These are phyloP conservation scores for Todus mexicanus DNA, from an alignment of 2,797 vertebrate species.

Conservation along the genomic window DNA sequence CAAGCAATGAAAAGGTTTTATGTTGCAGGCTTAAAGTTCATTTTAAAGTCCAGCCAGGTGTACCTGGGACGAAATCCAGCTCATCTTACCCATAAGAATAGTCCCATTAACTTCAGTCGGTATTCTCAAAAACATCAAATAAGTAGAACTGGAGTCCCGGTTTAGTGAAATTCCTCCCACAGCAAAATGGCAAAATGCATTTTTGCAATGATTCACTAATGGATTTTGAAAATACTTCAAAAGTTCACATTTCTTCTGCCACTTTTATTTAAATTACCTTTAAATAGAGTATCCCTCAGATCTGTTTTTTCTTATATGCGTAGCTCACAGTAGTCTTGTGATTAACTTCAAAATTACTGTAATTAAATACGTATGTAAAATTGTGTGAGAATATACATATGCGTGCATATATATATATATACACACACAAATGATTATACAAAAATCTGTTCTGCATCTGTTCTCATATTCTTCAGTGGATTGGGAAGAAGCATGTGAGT, in stretches of 20 bases:
- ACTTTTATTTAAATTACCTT: neutral
- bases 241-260: neutral
- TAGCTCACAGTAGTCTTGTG: neutral
- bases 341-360: neutral
- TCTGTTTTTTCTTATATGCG: neutral
- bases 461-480: neutral
- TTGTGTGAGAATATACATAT: neutral
- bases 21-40: neutral
- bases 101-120: neutral
- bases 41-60: neutral
- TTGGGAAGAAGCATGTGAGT: neutral
- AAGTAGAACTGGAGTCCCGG: neutral
- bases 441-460: neutral
- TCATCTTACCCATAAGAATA: neutral
- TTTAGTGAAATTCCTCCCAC: neutral
- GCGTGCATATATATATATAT: neutral
- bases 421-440: neutral
- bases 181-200: neutral
- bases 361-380: neutral
- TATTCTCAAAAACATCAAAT: neutral
- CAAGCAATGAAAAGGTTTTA: neutral
- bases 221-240: neutral
- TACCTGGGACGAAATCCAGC: neutral
- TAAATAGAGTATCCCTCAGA: neutral
- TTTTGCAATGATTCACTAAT: slow-evolving; percentile 6